Evolutionary conservation across 1,140 invertebrate species (phyloP).

Genomic region (Trichonephila clavipes): DNA sequence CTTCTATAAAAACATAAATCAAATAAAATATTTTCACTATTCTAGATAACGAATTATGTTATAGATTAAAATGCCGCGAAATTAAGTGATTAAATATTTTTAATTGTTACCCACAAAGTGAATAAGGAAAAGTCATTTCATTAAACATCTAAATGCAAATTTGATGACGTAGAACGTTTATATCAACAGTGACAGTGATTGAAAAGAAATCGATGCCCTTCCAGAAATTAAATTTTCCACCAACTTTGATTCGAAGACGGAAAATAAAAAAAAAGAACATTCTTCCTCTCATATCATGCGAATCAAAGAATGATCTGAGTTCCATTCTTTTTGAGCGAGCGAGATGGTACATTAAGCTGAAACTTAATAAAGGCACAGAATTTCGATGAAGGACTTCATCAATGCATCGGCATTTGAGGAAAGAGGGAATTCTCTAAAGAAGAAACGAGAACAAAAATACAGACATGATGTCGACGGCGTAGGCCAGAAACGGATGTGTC

Average conservation of each 20-base stretch:
- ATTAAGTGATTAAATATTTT: too few relatives aligned
- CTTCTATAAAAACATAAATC: too few relatives aligned
- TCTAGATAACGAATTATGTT: too few relatives aligned
- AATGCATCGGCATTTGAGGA: background rate
- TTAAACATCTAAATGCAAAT: background rate
- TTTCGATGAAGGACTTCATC: conserved; percentile 13
- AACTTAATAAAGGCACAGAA: conserved; percentile 23
- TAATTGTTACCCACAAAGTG: too few relatives aligned
- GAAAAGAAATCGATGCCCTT: conserved; percentile 1
- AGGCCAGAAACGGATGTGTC: conserved; percentile 66
- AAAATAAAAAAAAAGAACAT: background rate
- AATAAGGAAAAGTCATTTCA: background rate
- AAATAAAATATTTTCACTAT: too few relatives aligned
- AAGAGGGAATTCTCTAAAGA: background rate
- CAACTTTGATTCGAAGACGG: background rate
- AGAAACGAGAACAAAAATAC: conserved; percentile 40
- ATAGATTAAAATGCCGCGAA: too few relatives aligned
- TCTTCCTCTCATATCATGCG: background rate
- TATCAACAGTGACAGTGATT: background rate
- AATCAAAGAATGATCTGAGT: background rate
- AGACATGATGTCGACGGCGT: conserved; percentile 55
- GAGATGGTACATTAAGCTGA: background rate
- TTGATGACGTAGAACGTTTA: background rate
- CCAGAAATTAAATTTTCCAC: background rate
- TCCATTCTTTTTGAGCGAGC: background rate